Percentiles rank a stretch among this genome's conserved stretches.
Conservation (phyloP, 2,113 vertebrate genomes). For the Xiphias gladius region DNA sequence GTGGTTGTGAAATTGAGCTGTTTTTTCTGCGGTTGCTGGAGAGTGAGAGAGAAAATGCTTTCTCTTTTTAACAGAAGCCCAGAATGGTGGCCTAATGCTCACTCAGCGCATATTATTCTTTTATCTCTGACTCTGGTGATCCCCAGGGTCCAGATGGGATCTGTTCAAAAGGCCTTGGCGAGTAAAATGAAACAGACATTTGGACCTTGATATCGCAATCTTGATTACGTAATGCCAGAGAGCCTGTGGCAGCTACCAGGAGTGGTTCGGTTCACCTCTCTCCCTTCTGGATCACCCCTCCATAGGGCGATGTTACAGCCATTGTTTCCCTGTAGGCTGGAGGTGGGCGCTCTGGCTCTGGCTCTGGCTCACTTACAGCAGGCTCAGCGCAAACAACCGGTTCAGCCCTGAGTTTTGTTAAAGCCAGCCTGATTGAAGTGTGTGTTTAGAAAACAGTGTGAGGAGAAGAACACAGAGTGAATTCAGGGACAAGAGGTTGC, state of each 20-base stretch:
- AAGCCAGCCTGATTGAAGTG: background rate
- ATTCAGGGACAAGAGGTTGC: background rate
- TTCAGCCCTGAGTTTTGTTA: slow-evolving; percentile 36
- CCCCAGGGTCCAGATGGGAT: background rate
- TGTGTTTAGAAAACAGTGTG: background rate
- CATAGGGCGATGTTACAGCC: slow-evolving; percentile 1
- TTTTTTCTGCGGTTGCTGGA: no score
- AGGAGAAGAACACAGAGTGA: background rate
- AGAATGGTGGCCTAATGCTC: background rate
- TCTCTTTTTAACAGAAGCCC: slow-evolving; percentile 4
- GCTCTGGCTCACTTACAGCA: slow-evolving; percentile 23
- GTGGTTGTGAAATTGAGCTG: no score
- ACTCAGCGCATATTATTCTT: background rate
- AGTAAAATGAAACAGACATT: slow-evolving; percentile 31
- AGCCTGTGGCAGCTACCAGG: slow-evolving; percentile 32
- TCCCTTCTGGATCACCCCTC: no score
- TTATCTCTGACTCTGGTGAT: slow-evolving; percentile 7
- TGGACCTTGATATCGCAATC: slow-evolving; percentile 29
- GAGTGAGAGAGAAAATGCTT: background rate
- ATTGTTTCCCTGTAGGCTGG: slow-evolving; percentile 19
- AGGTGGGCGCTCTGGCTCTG: no score
- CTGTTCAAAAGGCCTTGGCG: slow-evolving; percentile 14
- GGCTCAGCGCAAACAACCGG: slow-evolving; percentile 43
- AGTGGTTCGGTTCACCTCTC: background rate
- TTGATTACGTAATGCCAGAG: slow-evolving; percentile 35